These are phyloP conservation scores for Caenorhabditis tropicalis DNA, from an alignment of 1,140 invertebrate species.

Conservation along the genomic window DNA sequence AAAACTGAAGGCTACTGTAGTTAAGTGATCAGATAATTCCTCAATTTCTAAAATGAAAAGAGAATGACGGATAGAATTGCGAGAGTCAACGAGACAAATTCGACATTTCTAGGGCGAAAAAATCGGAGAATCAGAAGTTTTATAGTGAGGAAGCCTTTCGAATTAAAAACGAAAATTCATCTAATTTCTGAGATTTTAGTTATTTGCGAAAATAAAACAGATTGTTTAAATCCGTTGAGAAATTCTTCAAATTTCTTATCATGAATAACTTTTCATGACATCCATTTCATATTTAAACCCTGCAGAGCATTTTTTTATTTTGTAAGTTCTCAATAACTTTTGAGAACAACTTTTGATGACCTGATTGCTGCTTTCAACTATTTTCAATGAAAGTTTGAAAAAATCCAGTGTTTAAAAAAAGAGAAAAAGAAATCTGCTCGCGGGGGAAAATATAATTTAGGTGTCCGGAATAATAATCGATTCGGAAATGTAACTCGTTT, in stretches of 20 bases:
- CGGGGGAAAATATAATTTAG: background rate
- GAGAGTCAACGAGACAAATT: background rate
- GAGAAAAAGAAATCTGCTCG: too few species aligned
- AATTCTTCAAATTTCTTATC: background rate
- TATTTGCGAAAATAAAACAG: background rate
- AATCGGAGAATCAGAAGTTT: background rate
- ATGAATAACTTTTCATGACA: background rate
- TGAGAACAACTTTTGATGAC: too few species aligned
- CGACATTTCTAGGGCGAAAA: background rate
- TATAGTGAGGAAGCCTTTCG: background rate
- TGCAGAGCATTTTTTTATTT: too few species aligned
- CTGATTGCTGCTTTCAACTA: too few species aligned
- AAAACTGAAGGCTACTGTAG: background rate
- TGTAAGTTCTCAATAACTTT: too few species aligned
- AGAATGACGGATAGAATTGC: background rate
- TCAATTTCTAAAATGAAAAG: background rate
- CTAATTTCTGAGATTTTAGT: constrained; percentile 20
- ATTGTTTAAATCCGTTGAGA: background rate
- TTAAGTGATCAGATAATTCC: background rate
- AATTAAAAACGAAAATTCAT: background rate
- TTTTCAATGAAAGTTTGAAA: too few species aligned
- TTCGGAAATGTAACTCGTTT: background rate
- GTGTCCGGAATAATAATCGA: background rate
- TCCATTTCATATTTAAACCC: too few species aligned
- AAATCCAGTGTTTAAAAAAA: too few species aligned